Conservation (phyloP, 2,888 invertebrate species). For the Drosophila meridionalis region DNA sequence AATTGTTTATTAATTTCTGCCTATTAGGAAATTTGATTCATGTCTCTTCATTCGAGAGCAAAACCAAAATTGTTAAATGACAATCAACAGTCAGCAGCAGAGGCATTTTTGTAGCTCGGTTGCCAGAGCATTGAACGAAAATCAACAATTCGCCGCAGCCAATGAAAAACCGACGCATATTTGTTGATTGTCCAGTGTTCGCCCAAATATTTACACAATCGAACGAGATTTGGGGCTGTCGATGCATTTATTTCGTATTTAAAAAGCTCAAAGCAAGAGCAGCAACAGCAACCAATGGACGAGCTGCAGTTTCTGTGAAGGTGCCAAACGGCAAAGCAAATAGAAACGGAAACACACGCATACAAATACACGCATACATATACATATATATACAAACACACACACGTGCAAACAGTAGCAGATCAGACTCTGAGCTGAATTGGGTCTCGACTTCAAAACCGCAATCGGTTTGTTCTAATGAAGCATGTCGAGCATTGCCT, state of each 20-base stretch:
- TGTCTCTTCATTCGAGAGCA: slow-evolving; percentile 6
- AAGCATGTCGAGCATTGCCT: background rate
- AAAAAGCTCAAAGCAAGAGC: slow-evolving; percentile 38
- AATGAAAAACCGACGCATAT: slow-evolving; percentile 29
- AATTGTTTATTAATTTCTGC: slow-evolving; percentile 15
- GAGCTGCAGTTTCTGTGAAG: slow-evolving; percentile 53
- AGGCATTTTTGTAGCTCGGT: slow-evolving; percentile 27
- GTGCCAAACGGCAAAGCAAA: slow-evolving; percentile 49
- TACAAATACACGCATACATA: slow-evolving; percentile 1
- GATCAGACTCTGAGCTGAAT: background rate
- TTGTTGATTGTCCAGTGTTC: slow-evolving; percentile 30
- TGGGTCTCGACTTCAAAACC: background rate
- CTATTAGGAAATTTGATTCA: slow-evolving; percentile 23
- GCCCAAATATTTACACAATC: slow-evolving; percentile 71
- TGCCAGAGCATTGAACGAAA: slow-evolving; percentile 13
- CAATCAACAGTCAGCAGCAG: slow-evolving; percentile 23
- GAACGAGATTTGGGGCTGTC: slow-evolving; percentile 62
- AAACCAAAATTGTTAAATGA: slow-evolving; percentile 20
- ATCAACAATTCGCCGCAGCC: slow-evolving; percentile 21
- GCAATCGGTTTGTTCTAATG: background rate
- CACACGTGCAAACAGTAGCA: background rate
- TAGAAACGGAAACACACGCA: slow-evolving; percentile 25
- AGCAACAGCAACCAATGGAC: slow-evolving; percentile 22
- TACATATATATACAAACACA: background rate
- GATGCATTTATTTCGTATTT: slow-evolving; percentile 65